Evolutionary conservation across 2,113 vertebrate genomes (phyloP), one percentile per base, ranked within the genome.

Genomic region (Peromyscus californicus): DNA sequence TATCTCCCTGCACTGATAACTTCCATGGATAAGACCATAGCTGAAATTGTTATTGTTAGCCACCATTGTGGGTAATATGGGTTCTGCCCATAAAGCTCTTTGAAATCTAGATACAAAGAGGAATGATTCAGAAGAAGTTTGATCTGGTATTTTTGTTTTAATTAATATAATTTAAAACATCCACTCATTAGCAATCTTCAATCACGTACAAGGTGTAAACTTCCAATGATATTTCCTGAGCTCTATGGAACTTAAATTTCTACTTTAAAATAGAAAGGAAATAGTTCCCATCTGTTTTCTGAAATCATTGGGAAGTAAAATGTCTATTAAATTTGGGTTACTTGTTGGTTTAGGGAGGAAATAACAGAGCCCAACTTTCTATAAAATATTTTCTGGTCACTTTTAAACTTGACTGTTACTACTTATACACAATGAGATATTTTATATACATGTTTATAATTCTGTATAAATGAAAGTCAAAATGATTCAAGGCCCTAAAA

Each of bases 51-150:
- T 97, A 94, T 97, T 95, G 33, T 0, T 94, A 79, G 61, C 65
- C 93, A 97, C 19, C 95, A 70, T 94, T 0, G 0, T 72, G 7
- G 36, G 69, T 19, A n/a, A 72, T n/a, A n/a, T n/a, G 59, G 74
- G 31, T 80, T 74, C 16, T 33, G 5, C 10, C 61, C 75, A 70
- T 72, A 96, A 96, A 93, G 88, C 61, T 98, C 80, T 97, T 96
- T 97, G 85, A 96, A 96, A 90, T 94, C 65, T 89, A 97, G 69
- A 90, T 76, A 97, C 98, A 92, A 93, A 21, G 94, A 87, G 83
- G 87, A 92, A 84, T 91, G 93, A 67, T 75, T 33, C 54, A 91
- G 78, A 82, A 82, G 78, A 86, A 97, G 97, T 97, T 97, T 95
- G 0, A 90, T 84, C 76, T 79, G 42, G 69, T 48, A 97, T 29